A percentile compares a stretch with the other conserved stretches of the same genome.
phyloP scores from a whole-genome alignment of 30 jellyfish, hydroid and myxozoan genomes.

The Cassiopea andromeda region DNA sequence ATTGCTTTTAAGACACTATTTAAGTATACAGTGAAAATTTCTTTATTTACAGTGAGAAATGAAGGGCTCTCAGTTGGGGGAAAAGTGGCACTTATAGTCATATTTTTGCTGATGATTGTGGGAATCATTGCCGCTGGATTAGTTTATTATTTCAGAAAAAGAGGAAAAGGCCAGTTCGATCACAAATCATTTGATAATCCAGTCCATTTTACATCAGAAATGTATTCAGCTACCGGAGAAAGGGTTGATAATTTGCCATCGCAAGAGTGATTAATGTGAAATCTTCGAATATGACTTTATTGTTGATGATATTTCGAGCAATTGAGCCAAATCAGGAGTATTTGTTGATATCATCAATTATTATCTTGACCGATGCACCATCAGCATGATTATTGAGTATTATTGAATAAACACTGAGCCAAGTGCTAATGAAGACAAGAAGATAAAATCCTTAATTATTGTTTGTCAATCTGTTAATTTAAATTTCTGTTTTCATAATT shows the following conservation, averaged over 20 bases:
- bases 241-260: constrained; percentile 39
- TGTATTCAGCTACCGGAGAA: constrained; percentile 39
- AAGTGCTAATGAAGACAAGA: not conserved
- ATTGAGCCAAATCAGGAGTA: too few species aligned
- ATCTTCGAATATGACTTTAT: too few species aligned
- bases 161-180: constrained; percentile 61
- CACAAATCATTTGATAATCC: constrained; percentile 84
- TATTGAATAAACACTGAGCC: not conserved
- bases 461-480: too few species aligned
- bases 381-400: not conserved
- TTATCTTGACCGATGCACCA: not conserved
- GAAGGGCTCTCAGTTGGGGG: constrained; percentile 89
- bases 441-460: too few species aligned
- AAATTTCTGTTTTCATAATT: too few species aligned
- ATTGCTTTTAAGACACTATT: not conserved
- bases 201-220: constrained; percentile 43
- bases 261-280: not conserved
- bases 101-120: constrained; percentile 74
- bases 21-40: not conserved
- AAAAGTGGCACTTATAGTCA: constrained; percentile 79
- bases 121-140: constrained; percentile 67
- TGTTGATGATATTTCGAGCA: too few species aligned
- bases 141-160: constrained; percentile 56
- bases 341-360: not conserved
- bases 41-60: constrained; percentile 20